A percentile compares a stretch with the other conserved stretches of the same genome.
Evolutionary conservation across 2,888 invertebrate genomes (phyloP).

Genomic region (Mystacides longicornis): DNA sequence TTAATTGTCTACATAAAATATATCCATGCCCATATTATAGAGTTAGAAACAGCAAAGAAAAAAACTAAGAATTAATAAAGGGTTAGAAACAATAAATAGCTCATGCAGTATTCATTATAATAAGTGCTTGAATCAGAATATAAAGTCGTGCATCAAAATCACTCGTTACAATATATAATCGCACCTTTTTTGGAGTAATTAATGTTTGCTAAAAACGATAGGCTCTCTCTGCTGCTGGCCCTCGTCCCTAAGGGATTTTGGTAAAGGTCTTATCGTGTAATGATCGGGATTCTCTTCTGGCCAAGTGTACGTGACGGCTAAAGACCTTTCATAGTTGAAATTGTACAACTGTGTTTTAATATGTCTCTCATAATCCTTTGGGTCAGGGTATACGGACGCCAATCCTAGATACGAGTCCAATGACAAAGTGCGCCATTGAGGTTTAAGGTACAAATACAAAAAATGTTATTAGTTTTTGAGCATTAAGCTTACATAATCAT

Average conservation of each 20-base stretch:
- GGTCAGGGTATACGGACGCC: constrained; percentile 53
- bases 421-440: too few relatives aligned
- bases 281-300: constrained; percentile 36
- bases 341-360: constrained; percentile 47
- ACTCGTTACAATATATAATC: too few relatives aligned
- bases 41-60: too few relatives aligned
- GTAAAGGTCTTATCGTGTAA: constrained; percentile 21
- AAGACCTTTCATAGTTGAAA: constrained; percentile 44
- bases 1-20: too few relatives aligned
- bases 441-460: too few relatives aligned
- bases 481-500: too few relatives aligned
- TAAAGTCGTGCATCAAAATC: not conserved
- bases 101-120: not conserved
- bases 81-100: not conserved
- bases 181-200: constrained; percentile 15
- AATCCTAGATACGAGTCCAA: too few relatives aligned
- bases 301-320: constrained; percentile 43
- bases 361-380: constrained; percentile 46
- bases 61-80: not conserved
- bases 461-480: too few relatives aligned
- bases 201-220: constrained; percentile 24
- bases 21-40: too few relatives aligned
- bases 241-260: constrained; percentile 21
- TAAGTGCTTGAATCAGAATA: not conserved
- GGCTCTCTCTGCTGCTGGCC: constrained; percentile 22